Evolutionary conservation across 2,113 vertebrate species (phyloP), one percentile per base, ranked within the genome.

Genomic region (Greenwoodochromis staneri): DNA sequence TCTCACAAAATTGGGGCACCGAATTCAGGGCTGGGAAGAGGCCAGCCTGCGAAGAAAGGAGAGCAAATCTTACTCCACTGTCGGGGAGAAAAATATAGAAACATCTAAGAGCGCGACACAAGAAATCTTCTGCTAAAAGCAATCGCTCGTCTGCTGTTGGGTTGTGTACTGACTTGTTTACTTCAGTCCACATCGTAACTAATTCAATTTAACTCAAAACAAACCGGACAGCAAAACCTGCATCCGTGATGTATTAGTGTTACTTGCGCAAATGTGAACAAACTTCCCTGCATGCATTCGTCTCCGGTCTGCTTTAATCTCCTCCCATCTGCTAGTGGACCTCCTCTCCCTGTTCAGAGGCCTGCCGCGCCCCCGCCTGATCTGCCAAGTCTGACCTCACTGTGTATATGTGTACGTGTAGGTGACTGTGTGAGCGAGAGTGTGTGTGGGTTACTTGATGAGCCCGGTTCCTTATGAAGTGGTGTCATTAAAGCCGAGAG

Each of bases 401-500:
- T 78, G 69, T 80, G 83, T 36, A 57, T 21, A 45, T 34, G 54
- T 87, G 81, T 89, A 57, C 57, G 78, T 82, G 80, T 86, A 27
- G 71, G 71, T 84, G 53, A 78, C 24, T 86, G 82, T 80, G 80
- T 84, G 83, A 87, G 40, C 63, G 66, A 85, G 80, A 42, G 84
- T 80, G 87, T 90, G 87, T 71, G 78, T 81, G 55, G 73, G 80
- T 86, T 91, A 78, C 94, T 93, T 96, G 96, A 96, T 96, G 95
- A 96, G 95, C 91, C 88, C 54, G 73, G 90, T 91, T 95, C 90
- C 87, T 96, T 94, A 96, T 95, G 95, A 96, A 97, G 96, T 96
- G 89, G 94, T 94, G 93, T 95, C 95, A 96, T 97, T 96, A 96
- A 95, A 87, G 93, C 88, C 86, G 63, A 88, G 88, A 95, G 91